Conservation (phyloP, 2,888 invertebrate genomes). For the Plutella xylostella region DNA sequence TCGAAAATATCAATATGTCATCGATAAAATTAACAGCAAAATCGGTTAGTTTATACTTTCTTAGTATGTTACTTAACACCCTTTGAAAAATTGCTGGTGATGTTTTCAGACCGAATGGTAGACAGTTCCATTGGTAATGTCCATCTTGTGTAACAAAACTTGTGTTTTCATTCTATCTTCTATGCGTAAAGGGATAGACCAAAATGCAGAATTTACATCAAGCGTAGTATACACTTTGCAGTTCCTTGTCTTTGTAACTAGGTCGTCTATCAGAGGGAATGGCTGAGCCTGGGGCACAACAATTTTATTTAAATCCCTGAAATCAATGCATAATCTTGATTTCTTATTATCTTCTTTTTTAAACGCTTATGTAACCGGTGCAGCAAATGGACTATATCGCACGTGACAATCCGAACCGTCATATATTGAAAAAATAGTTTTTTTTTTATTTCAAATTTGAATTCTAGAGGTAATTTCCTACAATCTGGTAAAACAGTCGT, state of each 20-base stretch:
- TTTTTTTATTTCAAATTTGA: too few species aligned
- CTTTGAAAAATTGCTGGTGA: conserved; percentile 21
- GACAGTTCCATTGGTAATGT: conserved; percentile 20
- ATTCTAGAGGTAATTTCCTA: too few species aligned
- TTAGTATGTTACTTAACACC: conserved; percentile 8
- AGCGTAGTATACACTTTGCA: conserved; percentile 28
- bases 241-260: conserved; percentile 26
- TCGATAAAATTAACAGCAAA: too few species aligned
- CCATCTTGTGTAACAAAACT: conserved; percentile 24
- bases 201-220: conserved; percentile 35
- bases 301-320: conserved; percentile 21
- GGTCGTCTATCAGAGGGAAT: conserved; percentile 28
- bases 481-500: too few species aligned
- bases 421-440: too few species aligned
- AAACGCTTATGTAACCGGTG: too few species aligned
- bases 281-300: conserved; percentile 25
- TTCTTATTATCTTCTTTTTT: too few species aligned
- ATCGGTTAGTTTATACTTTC: conserved; percentile 6
- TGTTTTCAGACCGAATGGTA: conserved; percentile 27
- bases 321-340: too few species aligned
- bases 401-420: too few species aligned
- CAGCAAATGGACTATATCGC: too few species aligned
- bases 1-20: conserved; percentile 8
- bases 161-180: conserved; percentile 27
- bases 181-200: conserved; percentile 29